These are phyloP conservation scores for Pollimyrus isidori DNA, from an alignment of 2,113 vertebrate genomes.

Conservation along the genomic window DNA sequence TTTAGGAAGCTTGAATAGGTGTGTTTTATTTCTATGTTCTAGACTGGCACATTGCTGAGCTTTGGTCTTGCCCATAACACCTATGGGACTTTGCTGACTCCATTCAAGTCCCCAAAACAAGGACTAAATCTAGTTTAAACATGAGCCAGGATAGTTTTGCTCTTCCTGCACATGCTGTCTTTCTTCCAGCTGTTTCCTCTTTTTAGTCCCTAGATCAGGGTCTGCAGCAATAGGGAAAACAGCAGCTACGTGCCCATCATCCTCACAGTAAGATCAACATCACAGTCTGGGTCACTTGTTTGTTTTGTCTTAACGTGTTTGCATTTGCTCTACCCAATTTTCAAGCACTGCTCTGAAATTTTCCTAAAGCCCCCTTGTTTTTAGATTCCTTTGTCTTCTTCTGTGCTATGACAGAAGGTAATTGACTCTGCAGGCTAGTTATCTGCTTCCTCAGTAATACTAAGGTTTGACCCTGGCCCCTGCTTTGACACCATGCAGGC, in stretches of 20 bases:
- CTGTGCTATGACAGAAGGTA: background rate
- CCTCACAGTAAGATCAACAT: background rate
- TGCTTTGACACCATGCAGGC: background rate
- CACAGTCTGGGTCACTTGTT: background rate
- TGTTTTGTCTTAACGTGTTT: background rate
- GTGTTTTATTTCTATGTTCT: background rate
- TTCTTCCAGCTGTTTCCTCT: background rate
- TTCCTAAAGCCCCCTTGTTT: too few relatives aligned
- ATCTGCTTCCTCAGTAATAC: too few relatives aligned
- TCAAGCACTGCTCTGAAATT: background rate
- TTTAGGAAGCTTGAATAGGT: background rate
- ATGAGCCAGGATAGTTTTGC: too few relatives aligned
- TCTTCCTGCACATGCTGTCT: too few relatives aligned
- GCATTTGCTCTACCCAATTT: background rate
- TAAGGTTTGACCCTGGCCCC: too few relatives aligned
- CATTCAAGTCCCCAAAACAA: too few relatives aligned
- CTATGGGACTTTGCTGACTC: background rate
- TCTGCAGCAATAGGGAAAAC: background rate
- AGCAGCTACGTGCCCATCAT: background rate
- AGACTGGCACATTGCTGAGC: background rate
- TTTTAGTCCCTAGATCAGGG: background rate
- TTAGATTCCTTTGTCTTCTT: background rate
- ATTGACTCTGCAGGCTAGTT: too few relatives aligned
- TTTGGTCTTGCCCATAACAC: background rate
- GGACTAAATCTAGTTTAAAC: too few relatives aligned